These are phyloP conservation scores for Drosophila kambysellisi DNA, from an alignment of 2,888 invertebrate species.

Conservation along the genomic window DNA sequence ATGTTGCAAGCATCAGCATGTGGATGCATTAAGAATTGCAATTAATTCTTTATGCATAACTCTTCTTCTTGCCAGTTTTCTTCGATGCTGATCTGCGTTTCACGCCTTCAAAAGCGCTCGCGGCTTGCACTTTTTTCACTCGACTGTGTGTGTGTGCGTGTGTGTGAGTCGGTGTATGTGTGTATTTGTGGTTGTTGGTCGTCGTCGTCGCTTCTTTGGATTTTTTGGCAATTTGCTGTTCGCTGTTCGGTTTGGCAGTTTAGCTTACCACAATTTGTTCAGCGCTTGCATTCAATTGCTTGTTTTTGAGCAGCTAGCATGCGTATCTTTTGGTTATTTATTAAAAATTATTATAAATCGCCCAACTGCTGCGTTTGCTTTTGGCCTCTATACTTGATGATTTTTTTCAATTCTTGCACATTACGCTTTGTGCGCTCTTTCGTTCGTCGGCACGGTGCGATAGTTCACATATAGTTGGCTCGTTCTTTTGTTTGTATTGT, in stretches of 20 bases:
- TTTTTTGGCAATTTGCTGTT: constrained; percentile 60
- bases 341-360: constrained; percentile 60
- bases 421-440: constrained; percentile 77
- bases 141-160: constrained; percentile 42
- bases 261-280: constrained; percentile 65
- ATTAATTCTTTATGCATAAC: constrained; percentile 54
- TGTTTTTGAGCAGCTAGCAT: constrained; percentile 39
- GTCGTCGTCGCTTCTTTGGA: constrained; percentile 64
- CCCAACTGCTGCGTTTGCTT: constrained; percentile 70
- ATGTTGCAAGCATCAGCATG: constrained; percentile 57
- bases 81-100: constrained; percentile 49
- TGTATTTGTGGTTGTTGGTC: constrained; percentile 48
- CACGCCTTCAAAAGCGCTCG: constrained; percentile 64
- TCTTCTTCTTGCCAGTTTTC: constrained; percentile 34
- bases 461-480: constrained; percentile 36
- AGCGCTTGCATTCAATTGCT: constrained; percentile 58
- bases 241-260: constrained; percentile 49
- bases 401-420: constrained; percentile 76
- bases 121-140: constrained; percentile 72
- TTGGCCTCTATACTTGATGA: constrained; percentile 83
- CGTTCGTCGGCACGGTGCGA: constrained; percentile 73
- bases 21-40: constrained; percentile 49
- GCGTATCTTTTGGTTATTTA: constrained; percentile 42
- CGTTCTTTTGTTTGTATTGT: constrained; percentile 28
- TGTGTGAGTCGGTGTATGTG: constrained; percentile 39